Base-by-base conservation (phyloP, 2,113 vertebrate species). In the Aspidoscelis tigris region DNA sequence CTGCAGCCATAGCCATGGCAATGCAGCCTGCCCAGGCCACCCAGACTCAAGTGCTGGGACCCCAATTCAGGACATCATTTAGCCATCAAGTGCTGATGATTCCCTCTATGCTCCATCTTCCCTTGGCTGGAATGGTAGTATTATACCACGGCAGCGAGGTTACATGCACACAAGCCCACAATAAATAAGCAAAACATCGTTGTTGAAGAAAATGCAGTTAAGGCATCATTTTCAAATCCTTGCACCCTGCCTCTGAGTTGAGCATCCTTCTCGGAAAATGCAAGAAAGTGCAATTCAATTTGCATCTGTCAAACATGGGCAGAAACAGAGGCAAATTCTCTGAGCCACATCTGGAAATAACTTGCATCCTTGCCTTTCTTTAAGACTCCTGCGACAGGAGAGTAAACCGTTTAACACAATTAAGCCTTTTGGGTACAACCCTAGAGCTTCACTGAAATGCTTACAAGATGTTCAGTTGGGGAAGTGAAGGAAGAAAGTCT, bases 221-320 rank as follows among this genome's bases (percentile, higher is more conserved):
- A 85, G 81, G 91, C 84, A 74, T 78, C 47, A 86, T 12, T n/a
- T 39, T n/a, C 20, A 85, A 58, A 78, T 76, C 69, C 86, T 91
- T 33, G 75, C 76, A 76, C 90, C 33, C 76, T 24, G 21, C 18
- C 71, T 88, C 58, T 79, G 47, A 88, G 8, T 0, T 88, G 77
- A 61, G 76, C 39, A 65, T 20, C 88, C 71, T 75, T 89, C 89
- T 86, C 74, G 72, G 71, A 86, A 64, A 84, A 84, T 2, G 1
- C 86, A 86, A 90, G 89, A 85, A 89, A 53, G 71, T 58, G 61
- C 91, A 89, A 88, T 89, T 47, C 0, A 11, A 88, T 93, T 87
- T 69, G 65, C 66, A 87, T 79, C 0, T 0, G 81, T 87, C 82
- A 74, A 88, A 43, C 65, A 22, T 64, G 74, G 74, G 79, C 80